These are phyloP conservation scores for Napeogenes inachia DNA, from an alignment of 2,888 invertebrate genomes.

Conservation along the genomic window DNA sequence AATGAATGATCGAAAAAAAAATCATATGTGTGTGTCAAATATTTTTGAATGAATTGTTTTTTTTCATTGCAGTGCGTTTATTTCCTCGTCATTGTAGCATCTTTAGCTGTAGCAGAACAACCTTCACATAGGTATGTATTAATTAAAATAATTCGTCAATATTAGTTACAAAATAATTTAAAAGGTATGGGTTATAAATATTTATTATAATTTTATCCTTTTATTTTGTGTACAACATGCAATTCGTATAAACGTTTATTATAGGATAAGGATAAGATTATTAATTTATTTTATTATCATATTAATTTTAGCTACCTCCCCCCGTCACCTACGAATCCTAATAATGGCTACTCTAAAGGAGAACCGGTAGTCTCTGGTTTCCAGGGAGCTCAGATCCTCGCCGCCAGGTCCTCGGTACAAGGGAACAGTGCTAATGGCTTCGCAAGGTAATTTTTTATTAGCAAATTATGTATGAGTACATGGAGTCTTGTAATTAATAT, in stretches of 20 bases:
- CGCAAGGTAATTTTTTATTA: constrained; percentile 42
- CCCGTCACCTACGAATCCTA: constrained; percentile 46
- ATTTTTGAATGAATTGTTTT: background rate
- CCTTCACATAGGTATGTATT: constrained; percentile 56
- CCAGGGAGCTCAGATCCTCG: constrained; percentile 45
- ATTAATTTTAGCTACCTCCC: constrained; percentile 54
- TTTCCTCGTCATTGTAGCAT: constrained; percentile 39
- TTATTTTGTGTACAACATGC: too few relatives aligned
- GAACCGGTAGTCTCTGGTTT: constrained; percentile 34
- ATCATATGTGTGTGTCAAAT: too few relatives aligned
- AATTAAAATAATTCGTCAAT: too few relatives aligned
- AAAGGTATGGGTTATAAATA: too few relatives aligned
- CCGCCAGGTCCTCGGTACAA: constrained; percentile 47
- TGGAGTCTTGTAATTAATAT: too few relatives aligned
- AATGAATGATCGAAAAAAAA: too few relatives aligned
- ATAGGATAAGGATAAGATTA: too few relatives aligned
- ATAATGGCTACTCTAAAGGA: constrained; percentile 47
- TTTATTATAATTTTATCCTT: too few relatives aligned
- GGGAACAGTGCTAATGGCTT: constrained; percentile 40
- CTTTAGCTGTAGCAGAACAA: constrained; percentile 50
- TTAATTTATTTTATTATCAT: too few relatives aligned
- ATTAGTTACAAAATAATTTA: too few relatives aligned
- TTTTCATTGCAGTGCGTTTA: constrained; percentile 45
- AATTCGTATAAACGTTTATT: too few relatives aligned
- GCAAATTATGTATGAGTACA: too few relatives aligned